Base-by-base conservation (phyloP, 2,797 vertebrate species). In the Darevskia nairensis region DNA sequence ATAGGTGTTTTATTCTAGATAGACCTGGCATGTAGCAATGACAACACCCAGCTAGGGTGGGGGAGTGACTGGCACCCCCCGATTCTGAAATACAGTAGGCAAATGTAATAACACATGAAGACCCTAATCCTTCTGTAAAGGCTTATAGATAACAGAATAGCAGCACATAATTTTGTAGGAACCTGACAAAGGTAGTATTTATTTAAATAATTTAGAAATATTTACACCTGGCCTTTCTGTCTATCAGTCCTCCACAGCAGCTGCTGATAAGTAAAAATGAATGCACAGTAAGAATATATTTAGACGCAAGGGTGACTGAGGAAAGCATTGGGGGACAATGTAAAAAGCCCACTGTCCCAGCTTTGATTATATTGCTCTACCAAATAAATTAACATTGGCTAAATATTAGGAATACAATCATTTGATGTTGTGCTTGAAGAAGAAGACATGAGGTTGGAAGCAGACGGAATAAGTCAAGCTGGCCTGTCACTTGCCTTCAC, bases 121-220 rank as follows among this genome's bases (percentile, higher is more conserved):
- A 50, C 5, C 13, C 61, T 2, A 64, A 64, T 64, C 61, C 21
- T 71, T 10, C 59, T 78, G 32, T 39, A 71, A 41, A 59, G 21
- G 46, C 7, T 35, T 71, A 32, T 59, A 19, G 13, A 15, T 80
- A 61, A 61, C 25, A 59, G 32, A 39, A n/a, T n/a, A 71, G 29
- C 29, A 50, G 13, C 61, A 71, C 41, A 71, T 71, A 27, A 68
- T 75, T 27, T 10, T 32, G 19, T 69, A 83, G 21, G 19, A 69
- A 17, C 39, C 15, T 8, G 17, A 27, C 29, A 61, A 75, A 32
- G 19, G 4, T 25, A 39, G 25, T n/a, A 25, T 55, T 55, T 85
- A 50, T 61, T 80, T 39, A 79, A n/a, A 50, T 83, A 83, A 44
- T 69, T 68, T 69, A 19, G 79, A 66, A 79, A 69, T 79, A 86